A percentile compares a stretch with the other conserved stretches of the same genome.
These are phyloP conservation scores for Trachelus troglodyta DNA, from an alignment of 2,888 invertebrate species.

Conservation along the genomic window DNA sequence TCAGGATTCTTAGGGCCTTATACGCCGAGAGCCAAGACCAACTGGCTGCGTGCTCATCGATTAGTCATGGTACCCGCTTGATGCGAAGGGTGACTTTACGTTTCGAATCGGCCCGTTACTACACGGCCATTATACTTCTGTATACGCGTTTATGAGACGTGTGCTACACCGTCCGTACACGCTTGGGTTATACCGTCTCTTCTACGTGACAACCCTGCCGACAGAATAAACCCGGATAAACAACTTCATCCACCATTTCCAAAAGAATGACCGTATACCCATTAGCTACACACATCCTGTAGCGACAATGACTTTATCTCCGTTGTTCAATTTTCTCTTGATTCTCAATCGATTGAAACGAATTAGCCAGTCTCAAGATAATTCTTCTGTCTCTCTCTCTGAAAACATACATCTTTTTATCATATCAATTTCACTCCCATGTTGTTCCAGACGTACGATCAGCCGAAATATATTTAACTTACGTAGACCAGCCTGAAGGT, in stretches of 20 bases:
- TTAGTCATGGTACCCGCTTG: constrained; percentile 63
- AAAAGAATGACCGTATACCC: neutral
- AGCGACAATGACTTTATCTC: neutral
- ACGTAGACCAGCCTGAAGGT: constrained; percentile 5
- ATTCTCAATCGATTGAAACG: neutral
- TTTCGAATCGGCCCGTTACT: constrained; percentile 40
- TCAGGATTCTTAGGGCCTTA: neutral
- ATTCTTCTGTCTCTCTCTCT: neutral
- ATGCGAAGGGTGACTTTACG: constrained; percentile 43
- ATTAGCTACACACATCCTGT: neutral
- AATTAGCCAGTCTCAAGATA: neutral
- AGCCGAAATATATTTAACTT: neutral
- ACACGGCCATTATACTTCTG: constrained; percentile 22
- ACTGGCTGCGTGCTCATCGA: constrained; percentile 62
- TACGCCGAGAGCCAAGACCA: neutral
- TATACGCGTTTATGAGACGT: neutral
- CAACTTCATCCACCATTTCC: neutral
- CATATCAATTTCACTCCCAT: neutral
- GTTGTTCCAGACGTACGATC: neutral
- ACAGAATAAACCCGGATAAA: neutral
- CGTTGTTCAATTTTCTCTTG: neutral
- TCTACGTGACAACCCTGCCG: neutral
- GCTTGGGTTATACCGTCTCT: neutral
- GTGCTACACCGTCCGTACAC: neutral
- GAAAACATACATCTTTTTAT: neutral